phyloP scores from a whole-genome alignment of 1,140 invertebrate species.

The Pemphigus obesinymphae region DNA sequence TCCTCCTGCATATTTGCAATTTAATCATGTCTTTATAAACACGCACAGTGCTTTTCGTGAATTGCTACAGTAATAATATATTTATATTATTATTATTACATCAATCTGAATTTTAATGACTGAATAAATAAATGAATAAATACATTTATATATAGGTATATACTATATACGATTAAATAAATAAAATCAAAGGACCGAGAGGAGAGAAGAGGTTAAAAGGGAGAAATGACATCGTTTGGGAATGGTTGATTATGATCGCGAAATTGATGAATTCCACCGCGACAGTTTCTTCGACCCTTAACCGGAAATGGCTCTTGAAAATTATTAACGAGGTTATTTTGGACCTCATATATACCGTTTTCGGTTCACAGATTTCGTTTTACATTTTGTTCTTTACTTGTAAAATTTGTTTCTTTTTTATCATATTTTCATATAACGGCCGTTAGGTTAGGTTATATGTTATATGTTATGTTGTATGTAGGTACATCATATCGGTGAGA shows the following conservation, averaged over 20 bases:
- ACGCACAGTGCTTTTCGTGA: not conserved
- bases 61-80: not conserved
- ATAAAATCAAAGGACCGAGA: not conserved
- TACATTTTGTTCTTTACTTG: not conserved
- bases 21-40: not conserved
- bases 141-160: not conserved
- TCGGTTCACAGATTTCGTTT: not conserved
- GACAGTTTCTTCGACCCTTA: conserved; percentile 4
- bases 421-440: not conserved
- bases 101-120: conserved; percentile 13
- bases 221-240: not conserved
- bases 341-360: not conserved
- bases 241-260: conserved; percentile 20
- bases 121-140: conserved; percentile 17
- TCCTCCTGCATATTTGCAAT: not conserved
- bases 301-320: conserved; percentile 29
- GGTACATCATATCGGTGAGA: too few relatives aligned
- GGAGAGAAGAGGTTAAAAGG: not conserved
- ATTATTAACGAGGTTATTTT: conserved; percentile 40
- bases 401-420: not conserved
- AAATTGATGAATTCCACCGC: conserved; percentile 37
- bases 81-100: not conserved
- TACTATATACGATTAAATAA: not conserved
- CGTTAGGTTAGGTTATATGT: too few relatives aligned
- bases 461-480: too few relatives aligned